A percentile compares a stretch with the other conserved stretches of the same genome.
Conservation (phyloP, 2,888 invertebrate species). For the Zootermopsis nevadensis region DNA sequence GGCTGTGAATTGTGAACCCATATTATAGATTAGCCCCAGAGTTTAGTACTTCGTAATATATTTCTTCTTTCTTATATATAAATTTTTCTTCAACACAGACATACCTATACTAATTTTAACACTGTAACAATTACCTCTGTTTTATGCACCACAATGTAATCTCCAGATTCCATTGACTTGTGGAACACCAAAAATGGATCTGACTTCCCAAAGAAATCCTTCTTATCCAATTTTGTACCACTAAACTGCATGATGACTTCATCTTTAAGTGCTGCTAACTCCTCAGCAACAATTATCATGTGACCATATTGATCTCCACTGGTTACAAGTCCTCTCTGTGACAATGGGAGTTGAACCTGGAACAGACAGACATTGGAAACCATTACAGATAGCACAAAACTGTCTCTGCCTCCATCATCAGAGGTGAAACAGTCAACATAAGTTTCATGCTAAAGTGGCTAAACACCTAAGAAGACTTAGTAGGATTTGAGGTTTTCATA, state of each 20-base stretch:
- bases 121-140: slow-evolving; percentile 63
- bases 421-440: too few relatives aligned
- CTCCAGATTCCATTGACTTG: slow-evolving; percentile 62
- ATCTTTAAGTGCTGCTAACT: slow-evolving; percentile 60
- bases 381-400: too few relatives aligned
- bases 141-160: slow-evolving; percentile 65
- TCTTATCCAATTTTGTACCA: slow-evolving; percentile 60
- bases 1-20: too few relatives aligned
- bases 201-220: slow-evolving; percentile 60
- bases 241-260: slow-evolving; percentile 59
- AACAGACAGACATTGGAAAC: neutral
- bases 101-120: neutral
- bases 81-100: too few relatives aligned
- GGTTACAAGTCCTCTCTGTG: slow-evolving; percentile 50
- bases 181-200: slow-evolving; percentile 61
- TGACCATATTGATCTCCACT: slow-evolving; percentile 52
- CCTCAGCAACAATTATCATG: slow-evolving; percentile 60
- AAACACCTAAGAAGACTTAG: too few relatives aligned
- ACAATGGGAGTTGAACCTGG: slow-evolving; percentile 56
- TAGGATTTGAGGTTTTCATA: too few relatives aligned
- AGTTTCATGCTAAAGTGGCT: too few relatives aligned
- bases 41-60: too few relatives aligned
- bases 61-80: too few relatives aligned
- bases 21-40: too few relatives aligned
- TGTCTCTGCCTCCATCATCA: too few relatives aligned